phyloP scores from a whole-genome alignment of 2,797 vertebrate species.

The Sebastes cheni region DNA sequence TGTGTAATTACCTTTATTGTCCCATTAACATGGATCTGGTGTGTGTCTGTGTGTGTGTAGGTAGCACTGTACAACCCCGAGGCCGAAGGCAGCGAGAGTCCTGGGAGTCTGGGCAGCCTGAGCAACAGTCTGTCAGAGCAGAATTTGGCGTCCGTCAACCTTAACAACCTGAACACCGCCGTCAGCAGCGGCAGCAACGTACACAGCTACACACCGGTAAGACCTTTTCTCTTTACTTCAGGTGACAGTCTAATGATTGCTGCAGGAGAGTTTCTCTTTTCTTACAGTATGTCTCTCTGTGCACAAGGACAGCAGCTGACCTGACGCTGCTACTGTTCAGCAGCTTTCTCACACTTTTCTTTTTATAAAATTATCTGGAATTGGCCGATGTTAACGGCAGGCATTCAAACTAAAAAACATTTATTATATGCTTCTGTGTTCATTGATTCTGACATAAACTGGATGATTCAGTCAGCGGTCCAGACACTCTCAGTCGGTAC shows the following conservation, averaged over 20 bases:
- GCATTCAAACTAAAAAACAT: background rate
- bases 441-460: constrained; percentile 36
- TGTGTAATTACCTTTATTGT: constrained; percentile 18
- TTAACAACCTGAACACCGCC: constrained; percentile 89
- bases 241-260: constrained; percentile 12
- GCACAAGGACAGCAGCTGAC: constrained; percentile 18
- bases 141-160: constrained; percentile 90
- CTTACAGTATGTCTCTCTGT: background rate
- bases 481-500: constrained; percentile 43
- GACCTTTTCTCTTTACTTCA: constrained; percentile 18
- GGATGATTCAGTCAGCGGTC: constrained; percentile 51
- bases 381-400: background rate
- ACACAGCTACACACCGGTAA: constrained; percentile 82
- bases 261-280: constrained; percentile 3
- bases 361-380: background rate
- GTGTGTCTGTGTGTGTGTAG: constrained; percentile 69
- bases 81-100: constrained; percentile 91
- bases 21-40: constrained; percentile 20
- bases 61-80: constrained; percentile 90
- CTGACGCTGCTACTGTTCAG: background rate
- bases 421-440: background rate
- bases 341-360: background rate
- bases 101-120: constrained; percentile 88
- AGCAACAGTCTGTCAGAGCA: constrained; percentile 94
- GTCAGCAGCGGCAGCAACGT: constrained; percentile 79